Conservation (phyloP, 1,140 invertebrate genomes). For the Euwallacea similis region DNA sequence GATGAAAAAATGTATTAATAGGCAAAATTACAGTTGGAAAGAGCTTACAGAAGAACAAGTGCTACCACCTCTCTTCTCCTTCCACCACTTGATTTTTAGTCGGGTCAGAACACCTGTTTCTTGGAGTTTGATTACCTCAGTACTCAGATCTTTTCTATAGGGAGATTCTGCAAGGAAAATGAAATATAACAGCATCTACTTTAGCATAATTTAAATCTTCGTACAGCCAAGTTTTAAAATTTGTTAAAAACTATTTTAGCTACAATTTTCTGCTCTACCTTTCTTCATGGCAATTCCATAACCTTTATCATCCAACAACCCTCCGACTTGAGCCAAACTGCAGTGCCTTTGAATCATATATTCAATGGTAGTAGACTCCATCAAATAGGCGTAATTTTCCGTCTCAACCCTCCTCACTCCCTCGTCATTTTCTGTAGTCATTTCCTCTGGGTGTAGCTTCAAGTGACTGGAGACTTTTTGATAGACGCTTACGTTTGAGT, state of each 20-base stretch:
- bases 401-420: conserved; percentile 70
- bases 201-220: neutral
- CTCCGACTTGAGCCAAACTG: conserved; percentile 68
- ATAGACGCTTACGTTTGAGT: conserved; percentile 69
- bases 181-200: conserved; percentile 5
- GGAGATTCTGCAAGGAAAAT: conserved; percentile 65
- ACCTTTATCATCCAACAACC: conserved; percentile 75
- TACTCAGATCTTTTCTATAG: conserved; percentile 72
- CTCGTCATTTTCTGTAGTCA: conserved; percentile 67
- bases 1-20: conserved; percentile 6
- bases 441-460: conserved; percentile 63
- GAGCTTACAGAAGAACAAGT: conserved; percentile 63
- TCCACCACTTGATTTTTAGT: conserved; percentile 88
- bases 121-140: conserved; percentile 77
- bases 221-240: neutral
- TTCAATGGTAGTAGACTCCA: conserved; percentile 75
- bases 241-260: neutral
- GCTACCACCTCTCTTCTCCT: conserved; percentile 73
- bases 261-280: conserved; percentile 55
- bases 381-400: conserved; percentile 71
- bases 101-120: conserved; percentile 75
- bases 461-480: conserved; percentile 76
- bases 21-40: conserved; percentile 29
- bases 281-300: conserved; percentile 83
- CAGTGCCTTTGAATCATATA: conserved; percentile 72